These are phyloP conservation scores for Lasioglossum pauxillum DNA, from an alignment of 2,888 invertebrate species.

Conservation along the genomic window DNA sequence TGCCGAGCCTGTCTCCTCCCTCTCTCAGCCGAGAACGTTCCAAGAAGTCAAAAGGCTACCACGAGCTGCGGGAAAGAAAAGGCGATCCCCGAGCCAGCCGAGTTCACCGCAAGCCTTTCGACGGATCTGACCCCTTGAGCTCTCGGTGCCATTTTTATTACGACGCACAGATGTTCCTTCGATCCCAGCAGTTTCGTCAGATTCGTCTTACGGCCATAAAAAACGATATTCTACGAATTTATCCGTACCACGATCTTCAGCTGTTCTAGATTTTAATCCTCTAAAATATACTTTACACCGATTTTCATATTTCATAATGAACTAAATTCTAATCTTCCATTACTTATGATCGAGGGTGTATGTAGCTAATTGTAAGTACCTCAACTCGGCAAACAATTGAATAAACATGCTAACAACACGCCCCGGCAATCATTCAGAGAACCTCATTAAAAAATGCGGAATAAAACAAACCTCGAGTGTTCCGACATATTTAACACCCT, in stretches of 20 bases:
- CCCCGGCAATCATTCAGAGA: background rate
- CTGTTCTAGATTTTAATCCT: background rate
- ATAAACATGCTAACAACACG: background rate
- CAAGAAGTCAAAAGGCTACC: constrained; percentile 22
- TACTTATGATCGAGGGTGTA: background rate
- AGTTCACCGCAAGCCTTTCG: background rate
- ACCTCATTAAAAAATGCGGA: background rate
- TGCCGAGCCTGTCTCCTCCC: background rate
- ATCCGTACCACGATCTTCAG: background rate
- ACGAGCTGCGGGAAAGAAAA: background rate
- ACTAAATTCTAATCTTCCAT: background rate
- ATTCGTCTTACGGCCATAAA: background rate
- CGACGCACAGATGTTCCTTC: background rate
- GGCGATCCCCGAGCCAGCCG: background rate
- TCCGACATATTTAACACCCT: constrained; percentile 9
- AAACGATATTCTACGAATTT: background rate
- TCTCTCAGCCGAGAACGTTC: constrained; percentile 12
- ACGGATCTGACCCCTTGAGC: background rate
- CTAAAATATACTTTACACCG: background rate
- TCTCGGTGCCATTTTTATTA: background rate
- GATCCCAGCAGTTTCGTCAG: background rate
- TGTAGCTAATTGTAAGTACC: background rate
- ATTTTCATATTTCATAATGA: background rate
- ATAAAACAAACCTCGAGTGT: background rate
- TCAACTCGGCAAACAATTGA: background rate